These are phyloP conservation scores for Nemotelus pantherinus DNA, from an alignment of 2,888 invertebrate genomes.

Conservation along the genomic window DNA sequence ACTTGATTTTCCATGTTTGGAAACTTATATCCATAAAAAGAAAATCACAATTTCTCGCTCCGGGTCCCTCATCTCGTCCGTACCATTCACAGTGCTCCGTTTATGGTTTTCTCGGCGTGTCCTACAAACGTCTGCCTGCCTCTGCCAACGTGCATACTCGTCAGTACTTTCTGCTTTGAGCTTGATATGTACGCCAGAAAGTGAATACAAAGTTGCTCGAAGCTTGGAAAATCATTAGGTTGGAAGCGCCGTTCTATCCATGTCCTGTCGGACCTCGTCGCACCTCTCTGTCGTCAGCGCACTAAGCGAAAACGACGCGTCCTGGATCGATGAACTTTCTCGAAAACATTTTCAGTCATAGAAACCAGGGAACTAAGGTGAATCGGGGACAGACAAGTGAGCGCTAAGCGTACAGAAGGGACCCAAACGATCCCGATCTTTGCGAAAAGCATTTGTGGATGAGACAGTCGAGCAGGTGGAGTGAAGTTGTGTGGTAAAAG, in stretches of 20 bases:
- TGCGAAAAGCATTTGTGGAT: too few relatives aligned
- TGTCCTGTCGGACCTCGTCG: neutral
- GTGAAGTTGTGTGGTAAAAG: neutral
- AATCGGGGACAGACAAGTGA: slow-evolving; percentile 35
- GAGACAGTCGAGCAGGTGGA: neutral
- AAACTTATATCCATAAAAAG: slow-evolving; percentile 35
- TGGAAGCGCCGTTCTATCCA: neutral
- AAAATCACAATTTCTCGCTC: neutral
- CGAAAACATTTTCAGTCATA: slow-evolving; percentile 16
- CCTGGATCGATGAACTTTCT: slow-evolving; percentile 36
- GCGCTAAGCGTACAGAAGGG: slow-evolving; percentile 22
- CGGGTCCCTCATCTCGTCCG: neutral
- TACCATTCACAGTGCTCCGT: neutral
- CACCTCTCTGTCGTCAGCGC: slow-evolving; percentile 3
- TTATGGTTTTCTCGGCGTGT: neutral
- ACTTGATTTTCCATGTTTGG: slow-evolving; percentile 39
- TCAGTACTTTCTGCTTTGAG: neutral
- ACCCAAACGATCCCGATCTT: neutral
- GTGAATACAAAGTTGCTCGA: slow-evolving; percentile 34
- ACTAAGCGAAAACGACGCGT: neutral
- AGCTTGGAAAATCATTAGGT: neutral
- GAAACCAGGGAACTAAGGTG: slow-evolving; percentile 36
- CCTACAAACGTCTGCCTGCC: neutral
- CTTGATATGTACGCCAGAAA: slow-evolving; percentile 34
- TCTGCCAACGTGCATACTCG: neutral